Conservation (phyloP, 2,888 invertebrate species). For the Tetragonisca angustula region DNA sequence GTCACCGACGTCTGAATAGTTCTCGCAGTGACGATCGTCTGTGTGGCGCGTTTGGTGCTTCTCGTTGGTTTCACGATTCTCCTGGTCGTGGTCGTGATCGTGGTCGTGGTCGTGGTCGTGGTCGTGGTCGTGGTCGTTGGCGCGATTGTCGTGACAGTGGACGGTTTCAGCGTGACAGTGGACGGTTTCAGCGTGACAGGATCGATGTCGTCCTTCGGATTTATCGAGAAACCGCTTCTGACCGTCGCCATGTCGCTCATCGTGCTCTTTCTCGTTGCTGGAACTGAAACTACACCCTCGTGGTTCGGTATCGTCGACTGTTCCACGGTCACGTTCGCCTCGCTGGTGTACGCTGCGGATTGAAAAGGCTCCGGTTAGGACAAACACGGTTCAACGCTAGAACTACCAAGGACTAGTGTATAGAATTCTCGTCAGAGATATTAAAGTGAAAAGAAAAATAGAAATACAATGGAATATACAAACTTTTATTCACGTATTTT, state of each 20-base stretch:
- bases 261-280: background rate
- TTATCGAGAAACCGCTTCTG: slow-evolving; percentile 55
- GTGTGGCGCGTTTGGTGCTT: slow-evolving; percentile 4
- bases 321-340: background rate
- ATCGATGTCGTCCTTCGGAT: slow-evolving; percentile 76
- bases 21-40: slow-evolving; percentile 6
- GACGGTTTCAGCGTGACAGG: slow-evolving; percentile 55
- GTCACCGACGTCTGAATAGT: slow-evolving; percentile 49
- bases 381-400: background rate
- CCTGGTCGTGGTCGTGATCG: slow-evolving; percentile 21
- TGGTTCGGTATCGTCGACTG: background rate
- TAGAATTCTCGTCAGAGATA: too few relatives aligned
- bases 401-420: too few relatives aligned
- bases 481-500: too few relatives aligned
- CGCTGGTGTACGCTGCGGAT: slow-evolving; percentile 33
- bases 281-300: background rate
- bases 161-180: background rate
- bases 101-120: slow-evolving; percentile 9
- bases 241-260: slow-evolving; percentile 16
- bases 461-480: too few relatives aligned
- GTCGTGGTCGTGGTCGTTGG: slow-evolving; percentile 6
- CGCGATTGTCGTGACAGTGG: background rate
- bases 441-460: too few relatives aligned
- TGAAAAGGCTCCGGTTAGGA: background rate
- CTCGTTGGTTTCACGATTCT: slow-evolving; percentile 38